Base-by-base conservation (phyloP, 92 coral and sea anemone species). In the Pocillopora meandrina region DNA sequence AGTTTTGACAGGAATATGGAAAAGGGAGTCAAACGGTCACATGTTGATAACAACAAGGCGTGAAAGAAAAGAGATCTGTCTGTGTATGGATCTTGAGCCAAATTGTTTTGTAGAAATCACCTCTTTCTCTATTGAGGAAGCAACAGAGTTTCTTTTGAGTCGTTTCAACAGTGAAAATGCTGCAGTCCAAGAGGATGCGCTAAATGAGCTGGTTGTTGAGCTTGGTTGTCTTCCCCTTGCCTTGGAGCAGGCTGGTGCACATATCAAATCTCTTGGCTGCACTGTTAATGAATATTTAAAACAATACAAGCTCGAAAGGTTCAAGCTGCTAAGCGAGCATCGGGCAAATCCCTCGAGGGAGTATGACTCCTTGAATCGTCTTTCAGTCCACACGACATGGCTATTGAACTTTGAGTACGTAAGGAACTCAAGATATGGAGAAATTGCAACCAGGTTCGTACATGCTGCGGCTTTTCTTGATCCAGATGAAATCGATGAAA, bases 11-110 rank as follows among this genome's bases (percentile, higher is more conserved):
- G 87, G 87, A 62, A 65, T 74, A 1, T 85, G 88, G 84, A 80
- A 70, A 71, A 56, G 83, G 36, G 63, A 77, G n/a, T 84, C 82
- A 76, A 47, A 73, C 1, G 98, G 98, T 7, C 95, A 90, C 65
- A 23, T 94, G 18, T 65, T 94, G 18, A 84, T 94, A 55, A 94
- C 94, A 13, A 90, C 98, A 19, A 86, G 98, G 74, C 87, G 98
- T 76, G 93, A 94, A 58, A 83, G 86, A 33, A 79, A 67, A 49
- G 87, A 78, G 73, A 42, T 92, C 6, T 18, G 75, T 65, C 88
- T 85, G 33, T 89, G 82, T 17, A 42, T 90, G 18, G 80, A 77
- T n/a, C 52, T 93, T 23, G 87, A 85, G 13, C 57, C 77, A 15
- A 80, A 59, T 14, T 59, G 65, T 6, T 91, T 92, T 73, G 70